Conservation (phyloP, 2,888 invertebrate genomes). For the Pegoplata infirma region DNA sequence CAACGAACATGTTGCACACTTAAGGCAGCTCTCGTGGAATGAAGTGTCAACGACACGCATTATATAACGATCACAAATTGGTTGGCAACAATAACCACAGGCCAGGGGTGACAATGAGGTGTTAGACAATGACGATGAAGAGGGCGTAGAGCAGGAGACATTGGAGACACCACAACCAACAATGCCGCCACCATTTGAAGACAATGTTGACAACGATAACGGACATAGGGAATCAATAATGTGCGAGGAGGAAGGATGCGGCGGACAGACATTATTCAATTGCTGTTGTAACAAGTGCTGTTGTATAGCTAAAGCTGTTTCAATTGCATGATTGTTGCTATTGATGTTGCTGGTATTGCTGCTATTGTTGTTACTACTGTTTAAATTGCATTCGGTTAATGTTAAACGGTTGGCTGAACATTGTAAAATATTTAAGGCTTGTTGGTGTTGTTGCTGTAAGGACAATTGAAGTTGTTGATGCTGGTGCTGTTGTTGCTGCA, state of each 20-base stretch:
- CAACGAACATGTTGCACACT: conserved; percentile 85
- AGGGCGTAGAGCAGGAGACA: conserved; percentile 55
- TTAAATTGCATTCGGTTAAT: conserved; percentile 72
- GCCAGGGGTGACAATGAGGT: conserved; percentile 51
- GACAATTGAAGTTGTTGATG: conserved; percentile 57
- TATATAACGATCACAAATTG: conserved; percentile 87
- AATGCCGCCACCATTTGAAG: conserved; percentile 41
- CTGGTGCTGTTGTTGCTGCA: conserved; percentile 62
- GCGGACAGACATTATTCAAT: conserved; percentile 47
- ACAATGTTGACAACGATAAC: conserved; percentile 50
- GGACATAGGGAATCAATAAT: conserved; percentile 46
- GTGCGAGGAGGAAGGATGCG: conserved; percentile 33
- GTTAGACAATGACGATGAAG: conserved; percentile 45
- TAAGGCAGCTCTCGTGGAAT: conserved; percentile 88
- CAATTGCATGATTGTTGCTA: conserved; percentile 64
- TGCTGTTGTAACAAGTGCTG: conserved; percentile 64
- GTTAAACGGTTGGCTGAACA: conserved; percentile 66
- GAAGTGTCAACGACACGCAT: conserved; percentile 86
- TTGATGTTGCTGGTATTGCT: conserved; percentile 38
- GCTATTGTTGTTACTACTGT: conserved; percentile 59
- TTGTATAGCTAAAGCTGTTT: conserved; percentile 62
- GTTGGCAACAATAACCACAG: conserved; percentile 85
- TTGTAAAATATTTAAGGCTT: conserved; percentile 59
- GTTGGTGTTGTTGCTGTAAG: conserved; percentile 57
- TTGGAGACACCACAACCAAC: not conserved